Percentiles rank a stretch among this genome's conserved stretches.
Evolutionary conservation across 2,113 vertebrate species (phyloP).

Genomic region (Fulica atra): DNA sequence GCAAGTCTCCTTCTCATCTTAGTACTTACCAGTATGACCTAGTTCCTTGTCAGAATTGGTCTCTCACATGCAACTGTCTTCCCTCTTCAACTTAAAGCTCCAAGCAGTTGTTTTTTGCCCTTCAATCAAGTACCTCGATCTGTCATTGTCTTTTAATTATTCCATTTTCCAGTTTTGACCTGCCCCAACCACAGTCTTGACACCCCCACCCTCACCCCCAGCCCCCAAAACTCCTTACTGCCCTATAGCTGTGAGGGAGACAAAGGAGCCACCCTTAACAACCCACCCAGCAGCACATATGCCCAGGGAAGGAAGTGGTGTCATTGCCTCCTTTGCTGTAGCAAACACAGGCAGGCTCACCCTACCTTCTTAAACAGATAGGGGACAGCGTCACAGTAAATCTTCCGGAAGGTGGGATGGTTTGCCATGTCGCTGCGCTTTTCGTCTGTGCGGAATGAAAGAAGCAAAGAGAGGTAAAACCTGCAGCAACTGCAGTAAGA

Average conservation of each 20-base stretch:
- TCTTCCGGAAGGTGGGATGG: constrained; percentile 83
- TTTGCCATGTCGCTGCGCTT: constrained; percentile 77
- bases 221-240: background rate
- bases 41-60: background rate
- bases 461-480: background rate
- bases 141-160: background rate
- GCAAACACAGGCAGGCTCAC: background rate
- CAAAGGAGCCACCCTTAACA: background rate
- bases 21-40: background rate
- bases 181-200: background rate
- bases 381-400: constrained; percentile 80
- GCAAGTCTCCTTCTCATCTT: background rate
- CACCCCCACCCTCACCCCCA: background rate
- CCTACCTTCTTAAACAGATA: constrained; percentile 87
- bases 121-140: background rate
- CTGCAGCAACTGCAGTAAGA: background rate
- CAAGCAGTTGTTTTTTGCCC: background rate
- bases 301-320: background rate
- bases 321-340: background rate
- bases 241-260: background rate
- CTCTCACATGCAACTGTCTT: background rate
- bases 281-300: background rate
- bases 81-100: background rate
- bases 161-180: background rate
- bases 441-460: constrained; percentile 55